Base-by-base conservation (phyloP, 2,888 invertebrate species). In the Agrypnus murinus region DNA sequence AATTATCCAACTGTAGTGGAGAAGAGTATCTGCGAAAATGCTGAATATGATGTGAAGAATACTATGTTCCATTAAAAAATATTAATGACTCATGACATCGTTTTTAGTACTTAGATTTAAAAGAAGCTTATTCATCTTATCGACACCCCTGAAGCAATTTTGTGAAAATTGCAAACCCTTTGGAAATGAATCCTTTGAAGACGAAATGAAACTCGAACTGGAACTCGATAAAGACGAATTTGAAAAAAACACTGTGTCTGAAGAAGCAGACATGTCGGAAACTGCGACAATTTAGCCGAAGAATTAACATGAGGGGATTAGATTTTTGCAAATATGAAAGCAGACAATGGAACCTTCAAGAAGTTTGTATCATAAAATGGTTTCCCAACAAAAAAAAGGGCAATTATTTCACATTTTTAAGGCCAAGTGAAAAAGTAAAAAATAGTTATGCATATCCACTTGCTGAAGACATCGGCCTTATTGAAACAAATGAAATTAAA, bases 331-430 rank as follows among this genome's bases (percentile, higher is more conserved):
- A 34, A 50, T 17, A 32, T 64, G 32, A 53, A 36, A 64, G 53
- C 64, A 34, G 53, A 48, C 34, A 19, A 12, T 38, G 64, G 40
- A 31, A 53, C 64, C 19, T 36, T 36, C 36, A 64, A 64, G 36
- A 12, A 64, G 12, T 64, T 45, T 25, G 64, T 64, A 36, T 50
- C 64, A n/a, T 34, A 64, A 64, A 63, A 63, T 63, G 32, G 12
- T 48, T 40, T 40, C 31, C 48, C 32, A n/a, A 15, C 34, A 17
- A 63, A 63, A 32, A 50, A 31, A 46, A 40, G 10, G 32, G 31
- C 36, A 53, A 64, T 64, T 31, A 34, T 12, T 64, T 50, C 64
- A 50, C 48, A 17, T 64, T 64, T 34, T 50, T 64, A 46, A 64
- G 64, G 19, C 10, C 6, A 48, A 50, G 64, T 40, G 17, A 14